These are phyloP conservation scores for Felis chaus DNA, from an alignment of 2,113 vertebrate genomes.

Conservation along the genomic window DNA sequence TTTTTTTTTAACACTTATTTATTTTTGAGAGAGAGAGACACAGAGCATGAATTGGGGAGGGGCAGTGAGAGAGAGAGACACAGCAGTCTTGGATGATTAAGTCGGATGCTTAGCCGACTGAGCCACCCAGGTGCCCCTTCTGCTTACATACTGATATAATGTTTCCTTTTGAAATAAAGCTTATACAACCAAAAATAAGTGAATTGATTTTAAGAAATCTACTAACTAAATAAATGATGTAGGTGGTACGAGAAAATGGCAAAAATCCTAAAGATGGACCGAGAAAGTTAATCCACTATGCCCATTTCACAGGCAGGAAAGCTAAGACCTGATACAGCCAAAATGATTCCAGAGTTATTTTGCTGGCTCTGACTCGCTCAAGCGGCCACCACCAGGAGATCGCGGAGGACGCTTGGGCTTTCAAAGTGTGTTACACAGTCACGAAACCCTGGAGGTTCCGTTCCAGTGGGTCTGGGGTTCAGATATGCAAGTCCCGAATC, in stretches of 20 bases:
- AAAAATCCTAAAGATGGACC: not conserved
- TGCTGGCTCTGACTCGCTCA: not conserved
- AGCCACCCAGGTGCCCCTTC: not conserved
- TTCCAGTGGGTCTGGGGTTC: not conserved
- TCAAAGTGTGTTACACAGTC: not conserved
- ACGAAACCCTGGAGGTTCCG: not conserved
- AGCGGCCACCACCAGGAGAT: not conserved
- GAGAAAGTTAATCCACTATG: not conserved
- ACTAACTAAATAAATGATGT: not conserved
- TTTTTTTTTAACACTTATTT: too few species aligned
- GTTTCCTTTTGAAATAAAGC: not conserved
- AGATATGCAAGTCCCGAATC: not conserved
- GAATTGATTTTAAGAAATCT: not conserved
- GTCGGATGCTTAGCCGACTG: not conserved
- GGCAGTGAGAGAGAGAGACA: too few species aligned
- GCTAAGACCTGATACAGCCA: not conserved
- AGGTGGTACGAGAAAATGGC: not conserved
- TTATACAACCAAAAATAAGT: not conserved
- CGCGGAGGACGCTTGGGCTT: rapidly evolving
- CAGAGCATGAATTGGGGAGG: too few species aligned
- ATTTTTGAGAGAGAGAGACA: too few species aligned
- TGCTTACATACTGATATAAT: not conserved
- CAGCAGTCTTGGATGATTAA: not conserved
- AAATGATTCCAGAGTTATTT: not conserved
- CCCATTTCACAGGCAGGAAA: not conserved